These are phyloP conservation scores for Byasa hedistus DNA, from an alignment of 2,888 invertebrate genomes.

Conservation along the genomic window DNA sequence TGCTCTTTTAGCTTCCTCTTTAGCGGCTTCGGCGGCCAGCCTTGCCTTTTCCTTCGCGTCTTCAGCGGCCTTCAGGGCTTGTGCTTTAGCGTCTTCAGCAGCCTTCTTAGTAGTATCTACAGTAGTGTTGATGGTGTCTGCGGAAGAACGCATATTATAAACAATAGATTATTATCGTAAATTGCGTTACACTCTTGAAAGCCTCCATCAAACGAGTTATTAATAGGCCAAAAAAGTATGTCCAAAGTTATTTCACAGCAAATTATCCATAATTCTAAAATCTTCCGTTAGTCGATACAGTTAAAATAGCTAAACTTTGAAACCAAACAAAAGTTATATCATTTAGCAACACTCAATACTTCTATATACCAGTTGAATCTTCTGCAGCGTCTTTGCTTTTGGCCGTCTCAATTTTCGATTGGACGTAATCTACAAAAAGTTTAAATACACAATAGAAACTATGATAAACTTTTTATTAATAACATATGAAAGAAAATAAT, in stretches of 20 bases:
- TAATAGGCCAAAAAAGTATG: background rate
- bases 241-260: background rate
- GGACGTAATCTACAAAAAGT: slow-evolving; percentile 19
- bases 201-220: background rate
- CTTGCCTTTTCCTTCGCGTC: slow-evolving; percentile 71
- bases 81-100: slow-evolving; percentile 59
- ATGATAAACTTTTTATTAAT: background rate
- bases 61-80: slow-evolving; percentile 61
- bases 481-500: background rate
- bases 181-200: slow-evolving; percentile 1
- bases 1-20: slow-evolving; percentile 61
- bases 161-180: slow-evolving; percentile 27
- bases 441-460: background rate
- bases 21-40: slow-evolving; percentile 61
- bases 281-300: background rate
- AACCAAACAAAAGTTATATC: slow-evolving; percentile 17
- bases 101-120: slow-evolving; percentile 72
- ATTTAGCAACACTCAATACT: slow-evolving; percentile 5
- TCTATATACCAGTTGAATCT: slow-evolving; percentile 15
- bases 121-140: slow-evolving; percentile 66
- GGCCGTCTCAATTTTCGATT: slow-evolving; percentile 11
- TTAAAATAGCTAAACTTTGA: slow-evolving; percentile 5
- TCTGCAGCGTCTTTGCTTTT: slow-evolving; percentile 6
- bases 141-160: slow-evolving; percentile 30
- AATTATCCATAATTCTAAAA: background rate